Base-by-base conservation (phyloP, 2,113 vertebrate species). In the Thunnus maccoyii region DNA sequence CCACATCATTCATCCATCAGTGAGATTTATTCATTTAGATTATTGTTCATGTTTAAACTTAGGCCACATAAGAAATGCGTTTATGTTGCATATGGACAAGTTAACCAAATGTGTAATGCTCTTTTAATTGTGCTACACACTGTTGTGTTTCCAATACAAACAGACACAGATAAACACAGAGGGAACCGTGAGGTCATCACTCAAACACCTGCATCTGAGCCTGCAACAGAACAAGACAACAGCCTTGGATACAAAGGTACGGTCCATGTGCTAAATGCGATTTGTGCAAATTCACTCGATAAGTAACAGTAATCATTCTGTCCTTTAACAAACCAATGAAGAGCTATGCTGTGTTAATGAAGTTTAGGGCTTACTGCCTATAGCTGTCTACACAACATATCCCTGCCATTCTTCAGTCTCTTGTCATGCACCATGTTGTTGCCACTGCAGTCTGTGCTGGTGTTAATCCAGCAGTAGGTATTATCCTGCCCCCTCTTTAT, bases 191-290 rank as follows among this genome's bases (percentile, higher is more conserved):
- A 93, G 27, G 72, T 70, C 50, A 74, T 78, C 87, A 80, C 85
- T 13, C 88, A 86, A 41, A 72, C 78, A 27, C 76, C 93, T 12
- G 17, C 44, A 63, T 69, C 89, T 17, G 83, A 88, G 47, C 54
- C 68, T 17, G 72, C 72, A 22, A 64, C 75, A 8, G 88, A 91
- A 55, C 78, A 86, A 56, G 93, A 93, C 80, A 90, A 88, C 88
- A 87, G 78, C 70, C 64, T 91, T 7, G 93, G 89, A 32, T 95
- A 95, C 82, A 95, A 93, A 92, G 94, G 93, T 95, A 87, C 0
- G 2, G 8, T 27, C 22, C 8, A 25, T 41, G 7, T 32, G 16
- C 36, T 27, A 3, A n/a, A 56, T 76, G 47, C 15, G 13, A n/a
- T 76, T 58, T 36, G 16, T 44, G 18, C 11, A n/a, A 1, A 3